Evolutionary conservation across 2,888 invertebrate species (phyloP), one percentile per base, ranked within the genome.

Genomic region (Cataglyphis cursor): DNA sequence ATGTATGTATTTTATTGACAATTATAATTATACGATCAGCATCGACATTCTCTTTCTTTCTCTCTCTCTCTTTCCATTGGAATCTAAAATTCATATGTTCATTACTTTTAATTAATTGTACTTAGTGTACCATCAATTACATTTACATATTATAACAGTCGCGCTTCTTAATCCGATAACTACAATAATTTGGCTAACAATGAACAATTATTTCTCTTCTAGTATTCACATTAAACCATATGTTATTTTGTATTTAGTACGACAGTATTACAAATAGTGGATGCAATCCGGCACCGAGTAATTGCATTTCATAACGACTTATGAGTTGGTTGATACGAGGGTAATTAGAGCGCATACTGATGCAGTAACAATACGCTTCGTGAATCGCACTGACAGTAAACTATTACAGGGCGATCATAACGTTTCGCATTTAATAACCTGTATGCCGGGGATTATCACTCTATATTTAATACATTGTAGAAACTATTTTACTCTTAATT

Each of bases 391-490:
- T 61, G 61, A 64, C 78, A 72, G 83, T 87, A 89, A 88, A 88
- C 88, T 88, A 87, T 87, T 90, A 85, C 85, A 87, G 82, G 70
- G 64, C 82, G 81, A 87, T 87, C 87, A 81, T 89, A 89, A 88
- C 87, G 85, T 84, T 85, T 73, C 83, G 48, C 57, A 84, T 82
- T 90, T 88, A 89, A 89, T 83, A 86, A 90, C 72, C 76, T 86
- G 84, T 62, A 35, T 35, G 89, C 81, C 82, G 66, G 73, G 72
- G 57, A 48, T 80, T 66, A 88, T 89, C 86, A 74, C 80, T 57
- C 64, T 62, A 66, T 86, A 88, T 89, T 86, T 84, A 89, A 78
- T 86, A 83, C 74, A 80, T 83, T 88, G 84, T 73, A 83, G 74
- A 74, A 87, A 84, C 83, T 82, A 84, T 82, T 74, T 70, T 68